phyloP scores from a whole-genome alignment of 2,888 invertebrate species.

The Lepidocyrtinus sp. region DNA sequence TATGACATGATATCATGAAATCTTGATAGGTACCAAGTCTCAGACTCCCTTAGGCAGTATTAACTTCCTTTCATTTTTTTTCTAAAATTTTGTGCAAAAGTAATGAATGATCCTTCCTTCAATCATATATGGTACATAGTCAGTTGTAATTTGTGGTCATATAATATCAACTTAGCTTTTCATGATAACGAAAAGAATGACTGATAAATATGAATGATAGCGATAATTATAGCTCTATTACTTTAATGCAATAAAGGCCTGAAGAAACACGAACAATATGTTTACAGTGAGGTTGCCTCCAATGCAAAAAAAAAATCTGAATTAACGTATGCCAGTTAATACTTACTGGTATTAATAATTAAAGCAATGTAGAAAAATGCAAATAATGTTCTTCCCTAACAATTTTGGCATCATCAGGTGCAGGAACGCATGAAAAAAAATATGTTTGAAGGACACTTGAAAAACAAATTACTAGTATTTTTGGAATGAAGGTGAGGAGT shows the following conservation, averaged over 20 bases:
- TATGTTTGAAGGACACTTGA: neutral
- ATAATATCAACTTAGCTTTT: too few species aligned
- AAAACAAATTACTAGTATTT: neutral
- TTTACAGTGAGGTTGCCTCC: neutral
- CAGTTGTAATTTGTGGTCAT: too few species aligned
- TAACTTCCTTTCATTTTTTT: neutral
- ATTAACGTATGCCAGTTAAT: too few species aligned
- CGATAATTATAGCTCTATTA: neutral
- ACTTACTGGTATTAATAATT: neutral
- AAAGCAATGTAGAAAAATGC: neutral
- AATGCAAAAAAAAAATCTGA: neutral
- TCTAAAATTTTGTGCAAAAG: neutral
- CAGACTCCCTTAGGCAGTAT: neutral
- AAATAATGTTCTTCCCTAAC: neutral
- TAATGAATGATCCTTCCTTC: neutral
- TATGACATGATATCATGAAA: neutral
- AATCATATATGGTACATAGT: too few species aligned
- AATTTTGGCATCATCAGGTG: neutral
- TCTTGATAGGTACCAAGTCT: neutral
- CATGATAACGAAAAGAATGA: neutral
- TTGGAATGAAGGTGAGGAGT: neutral
- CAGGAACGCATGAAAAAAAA: neutral
- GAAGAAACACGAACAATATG: neutral
- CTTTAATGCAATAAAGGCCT: neutral
- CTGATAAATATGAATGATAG: neutral